These are phyloP conservation scores for Tromatobia lineatoria DNA, from an alignment of 2,888 invertebrate genomes.

Conservation along the genomic window DNA sequence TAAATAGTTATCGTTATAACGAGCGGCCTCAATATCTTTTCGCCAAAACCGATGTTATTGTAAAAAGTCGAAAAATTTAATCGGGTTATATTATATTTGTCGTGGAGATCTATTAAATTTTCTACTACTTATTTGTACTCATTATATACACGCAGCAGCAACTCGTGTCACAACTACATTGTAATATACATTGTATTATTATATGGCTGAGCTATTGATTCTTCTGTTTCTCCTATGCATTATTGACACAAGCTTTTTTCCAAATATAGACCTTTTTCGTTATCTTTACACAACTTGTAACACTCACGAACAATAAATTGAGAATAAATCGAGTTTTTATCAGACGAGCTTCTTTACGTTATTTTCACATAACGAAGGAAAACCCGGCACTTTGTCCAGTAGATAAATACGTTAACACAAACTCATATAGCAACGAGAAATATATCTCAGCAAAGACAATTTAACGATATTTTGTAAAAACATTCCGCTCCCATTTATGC, in stretches of 20 bases:
- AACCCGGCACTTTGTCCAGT: not conserved
- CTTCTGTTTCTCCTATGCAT: not conserved
- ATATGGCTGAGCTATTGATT: not conserved
- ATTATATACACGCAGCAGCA: not conserved
- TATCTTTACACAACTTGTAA: not conserved
- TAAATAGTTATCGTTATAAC: not conserved
- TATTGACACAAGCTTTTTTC: not conserved
- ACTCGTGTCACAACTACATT: not conserved
- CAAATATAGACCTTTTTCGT: not conserved
- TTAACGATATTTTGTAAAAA: too few relatives aligned
- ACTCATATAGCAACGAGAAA: too few relatives aligned
- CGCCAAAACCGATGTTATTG: not conserved
- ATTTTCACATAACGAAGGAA: not conserved
- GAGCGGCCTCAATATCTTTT: constrained; percentile 2
- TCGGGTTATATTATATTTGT: not conserved
- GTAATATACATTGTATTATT: not conserved
- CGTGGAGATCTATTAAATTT: constrained; percentile 1
- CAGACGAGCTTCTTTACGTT: not conserved
- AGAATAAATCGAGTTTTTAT: not conserved
- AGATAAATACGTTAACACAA: not conserved
- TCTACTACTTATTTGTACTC: constrained; percentile 11
- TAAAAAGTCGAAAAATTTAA: not conserved
- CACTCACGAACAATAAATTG: not conserved
- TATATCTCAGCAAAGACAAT: too few relatives aligned
- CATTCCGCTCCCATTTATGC: not conserved